A percentile compares a stretch with the other conserved stretches of the same genome.
Evolutionary conservation across 2,113 vertebrate species (phyloP).

Genomic region (Brachyhypopomus gauderio): DNA sequence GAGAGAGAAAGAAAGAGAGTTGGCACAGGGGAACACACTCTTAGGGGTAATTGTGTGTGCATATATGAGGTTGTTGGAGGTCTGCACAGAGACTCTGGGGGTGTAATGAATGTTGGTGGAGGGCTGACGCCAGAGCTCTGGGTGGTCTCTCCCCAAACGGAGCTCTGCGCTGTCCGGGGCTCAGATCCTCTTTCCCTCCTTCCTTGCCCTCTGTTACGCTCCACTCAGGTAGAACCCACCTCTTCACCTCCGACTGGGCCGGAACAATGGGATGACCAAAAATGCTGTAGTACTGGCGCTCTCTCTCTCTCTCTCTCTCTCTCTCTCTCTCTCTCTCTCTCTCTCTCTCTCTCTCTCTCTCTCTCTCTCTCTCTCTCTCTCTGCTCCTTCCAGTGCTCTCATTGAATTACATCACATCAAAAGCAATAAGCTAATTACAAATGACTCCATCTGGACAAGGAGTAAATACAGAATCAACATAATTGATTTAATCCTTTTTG

Average conservation of each 20-base stretch:
- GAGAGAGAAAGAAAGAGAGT: conserved; percentile 37
- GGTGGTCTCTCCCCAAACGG: conserved; percentile 71
- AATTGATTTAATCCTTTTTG: conserved; percentile 83
- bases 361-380: not conserved
- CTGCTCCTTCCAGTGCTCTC: conserved; percentile 56
- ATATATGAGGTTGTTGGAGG: conserved; percentile 63
- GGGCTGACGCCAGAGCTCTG: conserved; percentile 67
- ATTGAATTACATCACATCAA: conserved; percentile 80
- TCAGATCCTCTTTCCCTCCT: conserved; percentile 65
- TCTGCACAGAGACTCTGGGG: conserved; percentile 59
- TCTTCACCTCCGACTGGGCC: conserved; percentile 52
- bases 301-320: not conserved
- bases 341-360: conserved; percentile 54
- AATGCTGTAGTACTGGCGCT: conserved; percentile 49
- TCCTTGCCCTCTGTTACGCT: conserved; percentile 64
- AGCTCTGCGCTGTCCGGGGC: conserved; percentile 50
- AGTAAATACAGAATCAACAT: conserved; percentile 79
- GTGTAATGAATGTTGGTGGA: conserved; percentile 75
- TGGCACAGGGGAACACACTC: conserved; percentile 36
- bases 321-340: conserved; percentile 56
- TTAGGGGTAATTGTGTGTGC: conserved; percentile 78
- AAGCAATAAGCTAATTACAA: conserved; percentile 83
- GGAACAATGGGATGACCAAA: conserved; percentile 56
- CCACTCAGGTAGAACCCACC: conserved; percentile 72
- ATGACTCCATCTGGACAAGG: conserved; percentile 69